Percentiles rank a stretch among this genome's conserved stretches.
phyloP scores from a whole-genome alignment of 2,113 vertebrate species.

The Platichthys flesus region DNA sequence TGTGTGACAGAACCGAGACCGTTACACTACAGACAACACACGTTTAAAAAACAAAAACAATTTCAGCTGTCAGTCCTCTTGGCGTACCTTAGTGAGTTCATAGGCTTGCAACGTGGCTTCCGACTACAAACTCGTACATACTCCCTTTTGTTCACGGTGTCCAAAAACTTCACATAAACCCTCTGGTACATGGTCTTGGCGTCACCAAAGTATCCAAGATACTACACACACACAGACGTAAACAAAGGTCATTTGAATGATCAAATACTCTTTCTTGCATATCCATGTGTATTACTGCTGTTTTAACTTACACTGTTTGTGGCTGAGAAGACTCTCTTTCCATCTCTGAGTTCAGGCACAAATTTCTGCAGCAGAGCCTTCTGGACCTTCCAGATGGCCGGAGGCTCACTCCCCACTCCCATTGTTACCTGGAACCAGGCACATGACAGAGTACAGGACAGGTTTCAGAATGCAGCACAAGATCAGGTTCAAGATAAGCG shows the following conservation, averaged over 20 bases:
- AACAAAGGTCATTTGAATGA: not conserved
- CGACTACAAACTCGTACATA: conserved; percentile 96
- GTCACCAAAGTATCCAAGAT: conserved; percentile 97
- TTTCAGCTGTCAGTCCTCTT: not conserved
- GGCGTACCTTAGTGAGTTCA: conserved; percentile 90
- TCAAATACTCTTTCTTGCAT: not conserved
- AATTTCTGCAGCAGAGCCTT: conserved; percentile 99
- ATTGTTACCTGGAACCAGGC: conserved; percentile 85
- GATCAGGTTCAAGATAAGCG: not conserved
- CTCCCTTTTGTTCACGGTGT: conserved; percentile 98
- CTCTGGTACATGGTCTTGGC: conserved; percentile 96
- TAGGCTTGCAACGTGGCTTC: conserved; percentile 92
- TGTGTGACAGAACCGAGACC: conserved; percentile 41
- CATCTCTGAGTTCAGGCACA: conserved; percentile 95
- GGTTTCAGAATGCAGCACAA: conserved; percentile 5
- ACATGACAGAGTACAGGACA: conserved; percentile 10
- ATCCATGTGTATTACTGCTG: conserved; percentile 58
- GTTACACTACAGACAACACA: conserved; percentile 1
- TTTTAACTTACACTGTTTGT: conserved; percentile 91
- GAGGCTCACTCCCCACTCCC: conserved; percentile 91
- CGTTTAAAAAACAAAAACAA: not conserved
- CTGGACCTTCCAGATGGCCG: conserved; percentile 99
- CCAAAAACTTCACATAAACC: conserved; percentile 97
- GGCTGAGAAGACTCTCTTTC: conserved; percentile 95
- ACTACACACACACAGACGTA: conserved; percentile 77